A percentile compares a stretch with the other conserved stretches of the same genome.
Conservation (phyloP, 1,140 invertebrate species). For the Metaphire vulgaris region DNA sequence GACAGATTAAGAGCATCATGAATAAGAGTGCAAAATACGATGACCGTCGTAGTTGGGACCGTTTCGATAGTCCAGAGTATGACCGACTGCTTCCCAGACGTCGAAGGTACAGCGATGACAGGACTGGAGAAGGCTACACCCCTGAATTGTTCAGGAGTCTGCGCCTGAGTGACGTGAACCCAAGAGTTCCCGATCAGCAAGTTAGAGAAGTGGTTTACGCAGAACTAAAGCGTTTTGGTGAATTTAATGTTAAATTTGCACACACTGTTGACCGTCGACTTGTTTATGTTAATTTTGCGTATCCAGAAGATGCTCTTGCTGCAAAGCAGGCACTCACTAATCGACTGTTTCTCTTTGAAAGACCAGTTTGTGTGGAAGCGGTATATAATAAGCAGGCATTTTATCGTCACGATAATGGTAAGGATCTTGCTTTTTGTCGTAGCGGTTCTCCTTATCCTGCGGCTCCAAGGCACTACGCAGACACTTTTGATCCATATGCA, state of each 20-base stretch:
- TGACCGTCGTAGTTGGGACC: background rate
- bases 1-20: background rate
- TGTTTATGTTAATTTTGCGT: conserved; percentile 91
- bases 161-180: conserved; percentile 84
- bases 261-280: conserved; percentile 71
- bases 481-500: background rate
- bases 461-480: background rate
- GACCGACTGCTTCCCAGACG: background rate
- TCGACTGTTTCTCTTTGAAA: conserved; percentile 81
- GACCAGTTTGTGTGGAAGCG: conserved; percentile 79
- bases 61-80: background rate
- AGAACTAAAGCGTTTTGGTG: conserved; percentile 92
- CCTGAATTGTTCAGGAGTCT: conserved; percentile 70
- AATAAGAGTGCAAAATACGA: conserved; percentile 16
- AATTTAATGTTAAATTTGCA: conserved; percentile 84
- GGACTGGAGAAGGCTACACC: background rate
- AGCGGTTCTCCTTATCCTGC: background rate
- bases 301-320: conserved; percentile 84
- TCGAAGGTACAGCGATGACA: background rate
- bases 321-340: conserved; percentile 65
- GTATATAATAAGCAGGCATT: conserved; percentile 68
- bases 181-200: conserved; percentile 85
- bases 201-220: conserved; percentile 85
- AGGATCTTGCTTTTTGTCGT: background rate
- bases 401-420: background rate